Conservation (phyloP, 2,888 invertebrate species). For the Eueremaeus valkanovi region DNA sequence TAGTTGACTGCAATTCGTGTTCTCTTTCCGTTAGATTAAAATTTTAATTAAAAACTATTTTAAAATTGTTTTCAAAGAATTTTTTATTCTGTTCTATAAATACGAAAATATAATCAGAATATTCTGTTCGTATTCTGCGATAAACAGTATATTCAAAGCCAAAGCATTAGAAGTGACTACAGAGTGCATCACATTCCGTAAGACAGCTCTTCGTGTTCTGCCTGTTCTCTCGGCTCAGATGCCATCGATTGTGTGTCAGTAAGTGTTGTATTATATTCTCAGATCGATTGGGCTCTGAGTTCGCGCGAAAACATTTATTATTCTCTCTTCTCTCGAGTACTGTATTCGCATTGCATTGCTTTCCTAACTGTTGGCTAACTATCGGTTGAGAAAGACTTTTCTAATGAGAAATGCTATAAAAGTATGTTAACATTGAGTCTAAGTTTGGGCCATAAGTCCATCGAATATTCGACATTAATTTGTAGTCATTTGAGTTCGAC, state of each 20-base stretch:
- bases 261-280: background rate
- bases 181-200: background rate
- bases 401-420: background rate
- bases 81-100: background rate
- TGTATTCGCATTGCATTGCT: background rate
- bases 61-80: background rate
- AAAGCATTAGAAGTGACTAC: constrained; percentile 17
- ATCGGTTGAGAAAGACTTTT: constrained; percentile 5
- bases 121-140: too few relatives aligned
- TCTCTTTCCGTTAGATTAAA: constrained; percentile 35
- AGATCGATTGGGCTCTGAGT: constrained; percentile 16
- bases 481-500: background rate
- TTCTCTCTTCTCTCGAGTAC: background rate
- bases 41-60: background rate
- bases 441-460: background rate
- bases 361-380: background rate
- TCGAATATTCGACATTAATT: background rate
- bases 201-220: background rate
- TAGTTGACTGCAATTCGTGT: constrained; percentile 38
- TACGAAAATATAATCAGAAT: too few relatives aligned
- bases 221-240: background rate
- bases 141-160: background rate
- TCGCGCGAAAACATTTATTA: constrained; percentile 22
- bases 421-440: constrained; percentile 6
- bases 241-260: constrained; percentile 10